Evolutionary conservation across 30 jellyfish, hydroid and myxozoan genomes (phyloP), one percentile per base, ranked within the genome.

Genomic region (Turritopsis dohrnii): DNA sequence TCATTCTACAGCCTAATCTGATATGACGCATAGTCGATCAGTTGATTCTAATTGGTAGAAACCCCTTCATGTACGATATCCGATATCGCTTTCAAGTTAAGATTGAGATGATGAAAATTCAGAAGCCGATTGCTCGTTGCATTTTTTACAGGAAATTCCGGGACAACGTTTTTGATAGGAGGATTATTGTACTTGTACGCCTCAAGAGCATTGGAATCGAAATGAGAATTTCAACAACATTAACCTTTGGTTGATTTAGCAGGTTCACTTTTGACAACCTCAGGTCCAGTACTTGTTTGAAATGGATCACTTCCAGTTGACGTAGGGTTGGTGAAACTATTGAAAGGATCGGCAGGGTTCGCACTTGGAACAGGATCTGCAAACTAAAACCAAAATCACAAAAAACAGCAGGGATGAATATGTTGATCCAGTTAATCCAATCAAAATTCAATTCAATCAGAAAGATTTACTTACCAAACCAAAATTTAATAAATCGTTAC

Each of bases 401-500:
- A 26, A 74, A 1, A 29, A 16, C 30, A 19, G 19, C 22, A 23
- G 73, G 22, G 73, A 18, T 60, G 21, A 23, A 60, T 60, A 60
- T 60, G 21, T 60, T 23, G 21, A 0, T 23, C 0, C 21, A 60
- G 73, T 23, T 60, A 60, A 60, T 60, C 21, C 21, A 60, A 21
- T 60, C 73, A 18, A 0, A 60, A 60, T 60, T 60, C 73, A 60
- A 21, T 18, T 0, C 22, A 18, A 23, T 60, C 22, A 60, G 19
- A 60, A 60, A 60, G 21, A 60, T 23, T 18, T 27, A 31, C 87
- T 80, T 80, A 80, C 87, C 26, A 60, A 77, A 1, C 87, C 87
- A 65, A 80, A 80, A 80, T 53, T 80, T 7, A 80, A 27, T 60
- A 80, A 80, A 80, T 80, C 79, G 65, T 53, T 53, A 20, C 87